Conservation (phyloP, 2,113 vertebrate species). For the Mus pahari region DNA sequence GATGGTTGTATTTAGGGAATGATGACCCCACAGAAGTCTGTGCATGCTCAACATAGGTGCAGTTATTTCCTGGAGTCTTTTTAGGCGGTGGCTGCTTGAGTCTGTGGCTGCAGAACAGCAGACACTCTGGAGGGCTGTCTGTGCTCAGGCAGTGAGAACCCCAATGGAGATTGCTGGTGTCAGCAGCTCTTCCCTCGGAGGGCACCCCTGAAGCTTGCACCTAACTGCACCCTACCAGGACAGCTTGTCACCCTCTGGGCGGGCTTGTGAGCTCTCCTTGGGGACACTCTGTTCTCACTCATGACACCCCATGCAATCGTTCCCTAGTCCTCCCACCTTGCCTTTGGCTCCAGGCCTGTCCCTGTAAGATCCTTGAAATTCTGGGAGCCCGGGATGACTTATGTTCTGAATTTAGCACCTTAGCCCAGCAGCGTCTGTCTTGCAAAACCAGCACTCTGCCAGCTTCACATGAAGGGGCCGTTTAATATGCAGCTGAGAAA, state of each 20-base stretch:
- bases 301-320: neutral
- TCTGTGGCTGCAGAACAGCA: neutral
- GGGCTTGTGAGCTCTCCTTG: neutral
- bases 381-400: constrained; percentile 68
- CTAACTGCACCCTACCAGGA: neutral
- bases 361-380: constrained; percentile 65
- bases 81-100: neutral
- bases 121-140: neutral
- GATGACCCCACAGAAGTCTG: neutral
- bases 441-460: constrained; percentile 75
- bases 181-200: neutral
- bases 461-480: constrained; percentile 78
- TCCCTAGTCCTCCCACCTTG: neutral
- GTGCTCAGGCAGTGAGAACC: neutral
- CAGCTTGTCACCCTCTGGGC: neutral
- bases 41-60: neutral
- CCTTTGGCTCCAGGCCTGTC: constrained; percentile 32
- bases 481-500: constrained; percentile 86
- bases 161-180: neutral
- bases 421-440: constrained; percentile 75
- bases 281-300: constrained; percentile 25
- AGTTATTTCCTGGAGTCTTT: neutral
- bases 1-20: neutral
- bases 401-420: constrained; percentile 80
- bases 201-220: neutral